A percentile compares a stretch with the other conserved stretches of the same genome.
These are phyloP conservation scores for Ceramica pisi DNA, from an alignment of 2,888 invertebrate species.

Conservation along the genomic window DNA sequence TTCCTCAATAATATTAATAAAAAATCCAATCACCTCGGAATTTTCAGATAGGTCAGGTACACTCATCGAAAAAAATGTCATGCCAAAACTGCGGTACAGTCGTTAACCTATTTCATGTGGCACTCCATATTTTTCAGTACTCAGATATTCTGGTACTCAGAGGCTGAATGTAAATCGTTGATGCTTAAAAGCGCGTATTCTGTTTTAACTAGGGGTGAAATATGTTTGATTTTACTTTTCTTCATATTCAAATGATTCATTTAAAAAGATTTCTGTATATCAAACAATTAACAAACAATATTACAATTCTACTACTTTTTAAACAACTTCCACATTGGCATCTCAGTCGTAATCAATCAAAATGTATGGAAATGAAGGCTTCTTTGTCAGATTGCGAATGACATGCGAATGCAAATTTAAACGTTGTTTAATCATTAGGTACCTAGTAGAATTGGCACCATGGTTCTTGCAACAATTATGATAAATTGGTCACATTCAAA, in stretches of 20 bases:
- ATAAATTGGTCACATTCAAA: too few relatives aligned
- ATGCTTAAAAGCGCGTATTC: constrained; percentile 41
- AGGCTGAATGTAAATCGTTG: constrained; percentile 53
- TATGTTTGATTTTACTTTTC: not conserved
- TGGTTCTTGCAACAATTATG: too few relatives aligned
- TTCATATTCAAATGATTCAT: not conserved
- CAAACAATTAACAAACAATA: too few relatives aligned
- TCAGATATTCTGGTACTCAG: constrained; percentile 17
- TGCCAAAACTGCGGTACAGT: constrained; percentile 55
- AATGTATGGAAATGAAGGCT: too few relatives aligned
- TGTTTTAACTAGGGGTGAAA: constrained; percentile 15
- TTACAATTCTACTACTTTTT: too few relatives aligned
- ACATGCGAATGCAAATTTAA: too few relatives aligned
- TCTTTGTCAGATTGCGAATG: too few relatives aligned
- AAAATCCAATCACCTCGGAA: constrained; percentile 42
- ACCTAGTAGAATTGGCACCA: too few relatives aligned
- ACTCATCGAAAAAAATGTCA: constrained; percentile 46
- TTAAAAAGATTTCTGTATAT: too few relatives aligned
- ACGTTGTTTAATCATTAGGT: too few relatives aligned
- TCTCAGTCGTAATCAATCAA: too few relatives aligned
- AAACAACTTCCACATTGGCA: too few relatives aligned
- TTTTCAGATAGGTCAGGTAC: constrained; percentile 50
- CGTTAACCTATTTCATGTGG: constrained; percentile 64
- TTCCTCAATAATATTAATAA: not conserved
- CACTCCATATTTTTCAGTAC: constrained; percentile 57